Evolutionary conservation across 2,888 invertebrate genomes (phyloP), one percentile per base, ranked within the genome.

Genomic region (Steinernema hermaphroditum): DNA sequence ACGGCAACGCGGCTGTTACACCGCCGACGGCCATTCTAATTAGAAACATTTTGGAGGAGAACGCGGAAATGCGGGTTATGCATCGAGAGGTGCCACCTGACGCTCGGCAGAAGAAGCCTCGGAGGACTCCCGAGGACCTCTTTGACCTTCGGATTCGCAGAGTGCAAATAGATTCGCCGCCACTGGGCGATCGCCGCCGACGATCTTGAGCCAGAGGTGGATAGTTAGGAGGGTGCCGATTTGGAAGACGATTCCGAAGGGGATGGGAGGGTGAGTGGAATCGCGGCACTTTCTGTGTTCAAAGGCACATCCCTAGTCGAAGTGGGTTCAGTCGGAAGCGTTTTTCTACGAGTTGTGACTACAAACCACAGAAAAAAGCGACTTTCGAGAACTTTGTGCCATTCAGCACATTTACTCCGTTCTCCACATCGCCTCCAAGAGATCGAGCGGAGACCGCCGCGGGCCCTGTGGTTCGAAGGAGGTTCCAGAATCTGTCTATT

Each of bases 1-100:
- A 16, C 62, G 27, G 62, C 16, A 32, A 16, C 29, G 50, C 12
- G 22, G 50, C 2, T 62, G 62, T 62, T 62, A 62, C 62, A 62
- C 1, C 62, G 62, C 16, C 14, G 24, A 6, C 19, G 32, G 62
- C 16, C 9, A 32, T 62, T 62, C 62, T 62, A 62, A 62, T 34
- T 62, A 62, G 62, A 62, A 62, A 62, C 62, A 62, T 62, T 62
- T 62, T 32, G 32, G 62, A 62, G 24, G 32, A 32, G 32, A 29
- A 62, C 62, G 29, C 32, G 29, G 62, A 62, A 62, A 27, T 27
- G 32, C 12, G 29, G 62, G 62, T 62, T 62, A 62, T 24, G 62
- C 62, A 32, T n/a, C 62, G 62, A 4, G 46, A 46, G 22, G 62
- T 22, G 54, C 29, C 62, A 62, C 16, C 29, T 62, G 62, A 29